Percentiles rank a stretch among this genome's conserved stretches.
Conservation (phyloP, 2,888 invertebrate genomes). For the Dryadula phaetusa region DNA sequence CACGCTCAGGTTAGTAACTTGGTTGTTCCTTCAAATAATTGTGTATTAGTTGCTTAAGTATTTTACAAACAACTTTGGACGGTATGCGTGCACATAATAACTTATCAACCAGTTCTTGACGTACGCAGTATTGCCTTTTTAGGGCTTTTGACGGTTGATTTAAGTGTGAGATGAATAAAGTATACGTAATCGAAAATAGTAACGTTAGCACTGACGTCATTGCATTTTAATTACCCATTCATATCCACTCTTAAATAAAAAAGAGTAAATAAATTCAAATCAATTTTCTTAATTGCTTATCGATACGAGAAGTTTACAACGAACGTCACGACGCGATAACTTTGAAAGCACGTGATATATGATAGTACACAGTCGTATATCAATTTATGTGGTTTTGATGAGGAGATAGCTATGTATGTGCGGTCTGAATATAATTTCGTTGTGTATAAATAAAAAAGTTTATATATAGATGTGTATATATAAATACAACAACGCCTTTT, state of each 20-base stretch:
- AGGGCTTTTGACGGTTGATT: too few relatives aligned
- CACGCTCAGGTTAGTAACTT: slow-evolving; percentile 91
- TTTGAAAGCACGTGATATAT: slow-evolving; percentile 24
- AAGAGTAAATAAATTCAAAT: slow-evolving; percentile 1
- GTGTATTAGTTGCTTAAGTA: too few relatives aligned
- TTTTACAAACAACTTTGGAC: too few relatives aligned
- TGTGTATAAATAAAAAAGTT: too few relatives aligned
- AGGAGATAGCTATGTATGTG: neutral
- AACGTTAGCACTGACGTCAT: neutral
- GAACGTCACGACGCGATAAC: slow-evolving; percentile 3
- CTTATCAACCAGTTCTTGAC: too few relatives aligned
- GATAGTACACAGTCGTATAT: slow-evolving; percentile 8
- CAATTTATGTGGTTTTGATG: slow-evolving; percentile 13
- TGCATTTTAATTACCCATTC: neutral
- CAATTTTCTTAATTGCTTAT: slow-evolving; percentile 11
- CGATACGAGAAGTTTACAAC: slow-evolving; percentile 17
- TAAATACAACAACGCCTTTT: too few relatives aligned
- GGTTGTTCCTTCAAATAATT: neutral
- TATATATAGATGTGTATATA: too few relatives aligned
- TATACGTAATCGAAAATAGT: neutral
- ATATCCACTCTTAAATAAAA: neutral
- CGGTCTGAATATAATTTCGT: neutral
- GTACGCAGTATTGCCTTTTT: too few relatives aligned
- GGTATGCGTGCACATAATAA: too few relatives aligned
- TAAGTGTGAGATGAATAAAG: neutral